Evolutionary conservation across 2,888 invertebrate genomes (phyloP).

Genomic region (Ceramica pisi): DNA sequence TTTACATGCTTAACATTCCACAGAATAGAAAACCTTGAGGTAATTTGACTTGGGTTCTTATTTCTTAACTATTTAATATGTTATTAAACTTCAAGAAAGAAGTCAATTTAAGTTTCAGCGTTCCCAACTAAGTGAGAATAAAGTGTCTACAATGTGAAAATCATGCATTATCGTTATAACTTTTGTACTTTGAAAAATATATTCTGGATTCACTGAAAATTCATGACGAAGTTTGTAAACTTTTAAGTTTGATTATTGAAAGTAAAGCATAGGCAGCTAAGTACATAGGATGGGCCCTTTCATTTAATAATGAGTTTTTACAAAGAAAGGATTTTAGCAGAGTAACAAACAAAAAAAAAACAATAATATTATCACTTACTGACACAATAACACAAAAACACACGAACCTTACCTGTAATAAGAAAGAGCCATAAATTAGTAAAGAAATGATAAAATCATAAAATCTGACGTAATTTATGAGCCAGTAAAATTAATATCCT

Average conservation of each 20-base stretch:
- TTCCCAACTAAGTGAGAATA: conserved; percentile 20
- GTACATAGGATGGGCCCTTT: neutral
- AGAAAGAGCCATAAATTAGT: conserved; percentile 53
- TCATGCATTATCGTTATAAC: conserved; percentile 14
- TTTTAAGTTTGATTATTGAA: conserved; percentile 13
- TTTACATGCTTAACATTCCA: too few species aligned
- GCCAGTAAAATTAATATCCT: conserved; percentile 27
- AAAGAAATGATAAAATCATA: conserved; percentile 27
- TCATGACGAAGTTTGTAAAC: neutral
- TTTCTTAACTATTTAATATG: neutral
- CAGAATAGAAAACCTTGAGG: too few species aligned
- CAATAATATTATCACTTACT: conserved; percentile 14
- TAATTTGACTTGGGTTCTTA: neutral
- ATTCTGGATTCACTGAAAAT: conserved; percentile 1
- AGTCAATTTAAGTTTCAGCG: conserved; percentile 23
- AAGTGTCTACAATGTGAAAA: conserved; percentile 23
- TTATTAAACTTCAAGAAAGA: neutral
- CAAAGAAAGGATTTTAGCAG: too few species aligned
- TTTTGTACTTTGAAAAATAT: conserved; percentile 13
- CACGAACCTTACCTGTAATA: conserved; percentile 52
- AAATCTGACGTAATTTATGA: conserved; percentile 46
- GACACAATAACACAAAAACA: conserved; percentile 10
- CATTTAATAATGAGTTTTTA: too few species aligned
- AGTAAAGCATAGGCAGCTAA: neutral
- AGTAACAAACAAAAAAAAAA: too few species aligned